Conservation (phyloP, 1,140 invertebrate species). For the Pissodes strobi region DNA sequence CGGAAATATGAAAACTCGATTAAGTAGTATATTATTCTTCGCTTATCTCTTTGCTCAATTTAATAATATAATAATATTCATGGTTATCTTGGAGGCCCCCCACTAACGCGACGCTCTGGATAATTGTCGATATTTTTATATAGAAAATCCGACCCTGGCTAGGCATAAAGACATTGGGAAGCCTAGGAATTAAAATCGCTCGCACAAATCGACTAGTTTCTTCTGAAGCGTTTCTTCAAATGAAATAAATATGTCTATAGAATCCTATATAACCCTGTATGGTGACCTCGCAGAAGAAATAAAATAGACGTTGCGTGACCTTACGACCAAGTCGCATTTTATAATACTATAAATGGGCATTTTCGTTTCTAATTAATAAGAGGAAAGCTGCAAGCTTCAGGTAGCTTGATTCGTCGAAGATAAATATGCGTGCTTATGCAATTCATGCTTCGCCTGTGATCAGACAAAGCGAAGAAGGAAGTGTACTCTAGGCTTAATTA, state of each 20-base stretch:
- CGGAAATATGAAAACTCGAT: no score
- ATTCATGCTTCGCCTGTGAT: constrained; percentile 4
- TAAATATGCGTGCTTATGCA: constrained; percentile 19
- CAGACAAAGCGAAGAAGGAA: constrained; percentile 14
- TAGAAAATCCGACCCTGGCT: no score
- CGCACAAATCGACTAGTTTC: no score
- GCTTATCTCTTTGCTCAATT: no score
- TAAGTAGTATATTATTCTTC: no score
- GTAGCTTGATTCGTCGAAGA: constrained; percentile 19
- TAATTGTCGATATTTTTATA: no score
- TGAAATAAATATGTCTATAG: background rate
- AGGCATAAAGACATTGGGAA: no score
- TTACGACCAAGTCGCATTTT: background rate
- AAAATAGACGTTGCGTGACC: constrained; percentile 7
- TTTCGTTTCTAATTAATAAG: constrained; percentile 21
- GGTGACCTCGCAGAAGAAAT: background rate
- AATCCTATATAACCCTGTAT: background rate
- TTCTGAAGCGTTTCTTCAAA: no score
- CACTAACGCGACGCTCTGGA: no score
- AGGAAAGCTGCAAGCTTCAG: constrained; percentile 14
- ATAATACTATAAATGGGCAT: constrained; percentile 12
- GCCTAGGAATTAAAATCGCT: no score
- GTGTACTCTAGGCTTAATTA: constrained; percentile 8
- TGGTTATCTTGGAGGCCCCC: no score
- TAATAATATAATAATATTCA: no score